Percentiles rank a stretch among this genome's conserved stretches.
Evolutionary conservation across 2,113 vertebrate genomes (phyloP).

Genomic region (Oxygymnocypris stewartii): DNA sequence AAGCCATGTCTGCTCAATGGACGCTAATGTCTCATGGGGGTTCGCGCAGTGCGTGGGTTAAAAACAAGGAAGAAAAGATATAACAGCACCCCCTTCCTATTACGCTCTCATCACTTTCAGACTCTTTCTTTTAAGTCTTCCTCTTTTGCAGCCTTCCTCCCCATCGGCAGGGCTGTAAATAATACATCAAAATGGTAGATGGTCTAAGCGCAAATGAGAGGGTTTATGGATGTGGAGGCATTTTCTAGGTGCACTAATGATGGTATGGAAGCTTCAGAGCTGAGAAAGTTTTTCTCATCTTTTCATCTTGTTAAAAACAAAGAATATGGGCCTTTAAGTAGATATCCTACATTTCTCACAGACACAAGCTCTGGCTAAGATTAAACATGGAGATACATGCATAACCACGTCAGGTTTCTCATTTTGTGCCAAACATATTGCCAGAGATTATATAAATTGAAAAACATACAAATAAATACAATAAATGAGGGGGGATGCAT

Average conservation of each 20-base stretch:
- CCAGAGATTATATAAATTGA: slow-evolving; percentile 14
- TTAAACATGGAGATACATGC: background rate
- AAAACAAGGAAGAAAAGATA: slow-evolving; percentile 23
- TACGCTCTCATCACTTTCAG: slow-evolving; percentile 41
- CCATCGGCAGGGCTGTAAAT: slow-evolving; percentile 61
- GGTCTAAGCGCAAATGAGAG: slow-evolving; percentile 66
- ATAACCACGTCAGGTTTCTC: background rate
- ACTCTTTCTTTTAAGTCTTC: background rate
- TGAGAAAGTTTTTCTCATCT: background rate
- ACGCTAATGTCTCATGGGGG: slow-evolving; percentile 38
- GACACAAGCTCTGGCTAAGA: background rate
- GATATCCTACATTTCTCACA: background rate
- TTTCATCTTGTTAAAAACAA: slow-evolving; percentile 24
- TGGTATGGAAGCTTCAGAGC: slow-evolving; percentile 56
- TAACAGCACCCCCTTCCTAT: slow-evolving; percentile 31
- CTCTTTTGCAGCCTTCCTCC: slow-evolving; percentile 3
- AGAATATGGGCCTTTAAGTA: background rate
- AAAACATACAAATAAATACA: slow-evolving; percentile 14
- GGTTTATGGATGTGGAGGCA: slow-evolving; percentile 55
- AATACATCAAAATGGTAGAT: slow-evolving; percentile 75
- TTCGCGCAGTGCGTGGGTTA: slow-evolving; percentile 1
- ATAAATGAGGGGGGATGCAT: slow-evolving; percentile 18
- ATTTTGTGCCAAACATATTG: slow-evolving; percentile 19
- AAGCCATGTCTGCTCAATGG: slow-evolving; percentile 53
- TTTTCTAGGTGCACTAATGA: slow-evolving; percentile 66